A percentile compares a stretch with the other conserved stretches of the same genome.
phyloP scores from a whole-genome alignment of 2,888 invertebrate genomes.

The Pycnomerus fuliginosus region DNA sequence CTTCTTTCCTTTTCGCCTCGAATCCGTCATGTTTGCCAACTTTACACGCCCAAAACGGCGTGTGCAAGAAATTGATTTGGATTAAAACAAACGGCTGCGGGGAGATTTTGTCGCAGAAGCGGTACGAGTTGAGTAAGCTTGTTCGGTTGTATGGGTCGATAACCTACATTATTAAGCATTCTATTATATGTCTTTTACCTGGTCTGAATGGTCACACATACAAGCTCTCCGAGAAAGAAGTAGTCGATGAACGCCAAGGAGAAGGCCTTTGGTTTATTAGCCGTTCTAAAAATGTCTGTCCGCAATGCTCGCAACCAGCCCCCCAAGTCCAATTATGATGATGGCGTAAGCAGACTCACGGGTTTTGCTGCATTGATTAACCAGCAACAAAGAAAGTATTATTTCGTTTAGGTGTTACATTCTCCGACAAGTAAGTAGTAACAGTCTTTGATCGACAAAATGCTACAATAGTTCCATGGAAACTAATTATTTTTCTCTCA shows the following conservation, averaged over 20 bases:
- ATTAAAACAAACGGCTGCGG: too few relatives aligned
- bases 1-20: conserved; percentile 34
- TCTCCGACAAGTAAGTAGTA: not conserved
- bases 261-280: conserved; percentile 46
- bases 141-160: conserved; percentile 46
- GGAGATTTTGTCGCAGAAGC: conserved; percentile 14
- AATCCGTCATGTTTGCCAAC: conserved; percentile 18
- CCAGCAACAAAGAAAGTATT: conserved; percentile 33
- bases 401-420: not conserved
- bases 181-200: conserved; percentile 49
- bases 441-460: too few relatives aligned
- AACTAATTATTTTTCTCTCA: too few relatives aligned
- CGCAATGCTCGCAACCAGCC: conserved; percentile 10
- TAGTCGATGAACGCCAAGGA: conserved; percentile 33
- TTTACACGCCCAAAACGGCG: conserved; percentile 19
- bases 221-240: conserved; percentile 29
- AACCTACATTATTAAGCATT: conserved; percentile 54
- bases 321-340: conserved; percentile 17
- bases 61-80: conserved; percentile 8
- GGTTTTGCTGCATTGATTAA: conserved; percentile 36
- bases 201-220: conserved; percentile 45
- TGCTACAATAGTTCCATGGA: too few relatives aligned
- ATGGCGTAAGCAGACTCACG: conserved; percentile 21
- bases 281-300: conserved; percentile 50
- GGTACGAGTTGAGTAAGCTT: conserved; percentile 15